Evolutionary conservation across 1,140 invertebrate genomes (phyloP), one percentile per base, ranked within the genome.

Genomic region (Neuroterus valhalla): DNA sequence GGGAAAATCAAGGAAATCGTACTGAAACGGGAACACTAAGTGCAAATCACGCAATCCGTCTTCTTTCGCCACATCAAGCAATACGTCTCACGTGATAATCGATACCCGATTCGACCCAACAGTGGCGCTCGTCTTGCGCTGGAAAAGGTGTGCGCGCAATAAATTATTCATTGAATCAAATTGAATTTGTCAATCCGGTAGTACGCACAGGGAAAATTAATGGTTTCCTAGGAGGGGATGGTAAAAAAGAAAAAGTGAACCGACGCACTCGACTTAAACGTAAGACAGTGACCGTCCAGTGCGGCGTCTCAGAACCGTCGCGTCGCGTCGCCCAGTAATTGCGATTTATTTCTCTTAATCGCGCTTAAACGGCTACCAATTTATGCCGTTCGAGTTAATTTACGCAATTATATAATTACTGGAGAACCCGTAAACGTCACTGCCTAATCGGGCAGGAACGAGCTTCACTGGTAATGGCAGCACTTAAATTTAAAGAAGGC

Each of bases 331-430:
- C 55, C 68, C 82, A 76, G 79, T 87, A 87, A 87, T 87, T 87
- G 71, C 85, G 82, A 86, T 87, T 87, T 87, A 87, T 87, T 85
- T 85, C 85, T 86, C 84, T 84, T 86, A 85, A 87, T 87, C 83
- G 83, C 78, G 78, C 81, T 86, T 85, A 87, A 87, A 85, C 82
- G 81, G 81, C 79, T 78, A 80, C 83, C 85, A 83, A 85, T 85
- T 87, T 85, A 87, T 86, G 80, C 85, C 75, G 76, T 76, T 78
- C 80, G 78, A 86, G 86, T 86, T 86, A 86, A 86, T 87, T 86
- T 81, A 82, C 81, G 83, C 84, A 87, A 87, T 87, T 87, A 87
- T 86, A 84, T 87, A 85, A 87, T 86, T 87, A 85, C 78, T 74
- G 74, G 55, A 74, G 75, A 74, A 78, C 72, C 71, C 62, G 76